phyloP scores from a whole-genome alignment of 2,888 invertebrate species.

The Galeopsomyia nigrocyanea region DNA sequence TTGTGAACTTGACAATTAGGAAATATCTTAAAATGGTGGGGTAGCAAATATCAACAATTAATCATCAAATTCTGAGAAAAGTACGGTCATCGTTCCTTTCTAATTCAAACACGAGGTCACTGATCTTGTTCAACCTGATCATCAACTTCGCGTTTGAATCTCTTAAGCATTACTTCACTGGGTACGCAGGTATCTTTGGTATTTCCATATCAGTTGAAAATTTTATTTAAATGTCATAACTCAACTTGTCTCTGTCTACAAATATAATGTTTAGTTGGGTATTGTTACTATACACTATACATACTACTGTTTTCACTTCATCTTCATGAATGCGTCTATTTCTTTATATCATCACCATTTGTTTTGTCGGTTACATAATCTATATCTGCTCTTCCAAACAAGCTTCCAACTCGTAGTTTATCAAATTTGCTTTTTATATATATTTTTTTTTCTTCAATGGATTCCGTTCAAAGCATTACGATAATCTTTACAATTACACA shows the following conservation, averaged over 20 bases:
- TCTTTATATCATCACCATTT: conserved; percentile 24
- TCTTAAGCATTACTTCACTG: conserved; percentile 59
- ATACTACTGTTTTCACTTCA: conserved; percentile 46
- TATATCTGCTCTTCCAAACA: conserved; percentile 35
- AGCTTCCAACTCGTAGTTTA: conserved; percentile 38
- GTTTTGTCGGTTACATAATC: conserved; percentile 33
- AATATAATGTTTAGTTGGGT: conserved; percentile 35
- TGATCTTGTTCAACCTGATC: not conserved
- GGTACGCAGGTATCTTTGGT: conserved; percentile 66
- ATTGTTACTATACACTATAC: conserved; percentile 34
- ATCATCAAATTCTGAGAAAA: conserved; percentile 48
- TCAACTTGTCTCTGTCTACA: conserved; percentile 45
- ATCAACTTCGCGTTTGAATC: conserved; percentile 23
- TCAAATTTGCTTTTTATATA: not conserved
- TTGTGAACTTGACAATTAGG: too few relatives aligned
- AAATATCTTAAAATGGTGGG: too few relatives aligned
- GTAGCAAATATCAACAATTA: too few relatives aligned
- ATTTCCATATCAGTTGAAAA: conserved; percentile 20
- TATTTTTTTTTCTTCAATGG: conserved; percentile 20
- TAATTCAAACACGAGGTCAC: conserved; percentile 23
- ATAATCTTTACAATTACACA: conserved; percentile 10
- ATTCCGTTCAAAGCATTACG: conserved; percentile 21
- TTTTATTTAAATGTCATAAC: conserved; percentile 51
- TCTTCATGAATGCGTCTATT: conserved; percentile 34
- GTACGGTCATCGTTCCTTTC: conserved; percentile 62